phyloP scores from a whole-genome alignment of 2,797 vertebrate genomes.

The Sebastes cheni region DNA sequence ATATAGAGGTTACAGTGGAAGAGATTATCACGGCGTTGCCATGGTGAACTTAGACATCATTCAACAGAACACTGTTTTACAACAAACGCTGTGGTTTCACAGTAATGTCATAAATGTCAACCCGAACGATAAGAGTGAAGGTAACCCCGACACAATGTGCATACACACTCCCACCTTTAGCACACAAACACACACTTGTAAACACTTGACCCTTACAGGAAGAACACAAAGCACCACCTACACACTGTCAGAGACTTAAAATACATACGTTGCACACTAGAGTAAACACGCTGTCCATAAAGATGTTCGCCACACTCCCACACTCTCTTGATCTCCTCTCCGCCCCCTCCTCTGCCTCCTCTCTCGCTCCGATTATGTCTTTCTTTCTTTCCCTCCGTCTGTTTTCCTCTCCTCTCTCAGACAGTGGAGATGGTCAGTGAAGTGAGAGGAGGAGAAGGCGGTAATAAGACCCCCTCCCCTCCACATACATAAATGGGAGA shows the following conservation, averaged over 20 bases:
- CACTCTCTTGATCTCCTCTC: conserved; percentile 25
- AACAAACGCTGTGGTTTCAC: neutral
- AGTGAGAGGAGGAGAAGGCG: conserved; percentile 31
- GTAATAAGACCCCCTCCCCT: conserved; percentile 19
- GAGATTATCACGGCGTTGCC: neutral
- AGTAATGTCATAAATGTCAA: neutral
- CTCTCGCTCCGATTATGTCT: neutral
- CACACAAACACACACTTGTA: neutral
- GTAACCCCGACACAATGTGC: neutral
- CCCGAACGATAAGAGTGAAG: neutral
- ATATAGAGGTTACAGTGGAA: neutral
- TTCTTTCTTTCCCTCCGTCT: neutral
- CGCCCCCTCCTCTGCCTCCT: conserved; percentile 1
- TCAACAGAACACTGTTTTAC: neutral
- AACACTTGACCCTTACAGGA: neutral
- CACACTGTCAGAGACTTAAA: neutral
- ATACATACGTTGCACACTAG: neutral
- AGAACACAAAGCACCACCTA: conserved; percentile 10
- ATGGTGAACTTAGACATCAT: neutral
- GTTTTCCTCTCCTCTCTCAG: neutral
- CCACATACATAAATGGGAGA: neutral
- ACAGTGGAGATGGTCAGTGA: conserved; percentile 6
- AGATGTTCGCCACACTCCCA: conserved; percentile 18
- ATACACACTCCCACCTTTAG: neutral
- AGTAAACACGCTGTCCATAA: conserved; percentile 19